These are phyloP conservation scores for Pteronotus mesoamericanus DNA, from an alignment of 2,797 vertebrate genomes.

Conservation along the genomic window DNA sequence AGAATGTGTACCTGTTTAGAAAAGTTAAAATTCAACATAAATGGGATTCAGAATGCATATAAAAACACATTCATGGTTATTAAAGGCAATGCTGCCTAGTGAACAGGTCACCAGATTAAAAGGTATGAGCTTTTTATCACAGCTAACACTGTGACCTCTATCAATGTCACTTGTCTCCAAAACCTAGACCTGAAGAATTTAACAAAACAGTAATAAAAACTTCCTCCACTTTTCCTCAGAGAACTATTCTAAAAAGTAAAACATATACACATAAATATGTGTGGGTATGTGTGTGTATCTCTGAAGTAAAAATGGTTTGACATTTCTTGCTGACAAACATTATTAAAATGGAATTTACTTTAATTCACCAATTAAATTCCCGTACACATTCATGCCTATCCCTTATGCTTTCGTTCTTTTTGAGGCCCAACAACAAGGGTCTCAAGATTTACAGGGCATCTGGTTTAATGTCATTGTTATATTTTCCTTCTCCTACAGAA, in stretches of 20 bases:
- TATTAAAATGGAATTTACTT: background rate
- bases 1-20: background rate
- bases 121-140: background rate
- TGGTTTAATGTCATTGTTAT: background rate
- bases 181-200: background rate
- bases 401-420: background rate
- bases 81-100: background rate
- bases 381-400: background rate
- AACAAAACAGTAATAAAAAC: background rate
- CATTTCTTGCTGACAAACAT: background rate
- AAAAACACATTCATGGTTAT: background rate
- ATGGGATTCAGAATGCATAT: background rate
- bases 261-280: background rate
- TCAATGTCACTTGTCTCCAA: background rate
- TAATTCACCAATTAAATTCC: background rate
- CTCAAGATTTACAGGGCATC: background rate
- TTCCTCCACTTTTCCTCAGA: background rate
- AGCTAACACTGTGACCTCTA: background rate
- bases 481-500: background rate
- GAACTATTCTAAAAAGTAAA: background rate
- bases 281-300: no score
- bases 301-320: background rate
- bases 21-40: slow-evolving; percentile 28
- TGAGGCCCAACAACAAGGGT: background rate
- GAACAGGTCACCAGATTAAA: background rate